Base-by-base conservation (phyloP, 2,888 invertebrate species). In the Caenorhabditis becei region DNA sequence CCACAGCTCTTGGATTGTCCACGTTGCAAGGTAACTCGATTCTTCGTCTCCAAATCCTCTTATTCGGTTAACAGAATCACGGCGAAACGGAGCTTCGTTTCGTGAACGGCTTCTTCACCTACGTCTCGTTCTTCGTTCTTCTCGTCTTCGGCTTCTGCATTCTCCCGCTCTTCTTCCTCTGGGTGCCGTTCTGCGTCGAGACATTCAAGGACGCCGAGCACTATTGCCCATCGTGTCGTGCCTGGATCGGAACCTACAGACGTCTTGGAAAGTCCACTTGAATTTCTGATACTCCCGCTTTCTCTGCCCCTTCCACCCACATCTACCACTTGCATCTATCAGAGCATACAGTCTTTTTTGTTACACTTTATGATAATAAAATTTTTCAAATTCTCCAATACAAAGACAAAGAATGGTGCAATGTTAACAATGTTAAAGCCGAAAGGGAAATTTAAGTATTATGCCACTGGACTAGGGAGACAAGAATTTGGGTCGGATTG, bases 181-280 rank as follows among this genome's bases (percentile, higher is more conserved):
- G 90, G 90, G 89, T 89, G 37, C 89, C 89, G 14, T 89, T 89
- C 77, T 88, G 85, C 58, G 85, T 89, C 23, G 87, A 86, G 35
- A 86, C 88, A n/a, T 89, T 89, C 83, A 88, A 89, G 77, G 90
- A 89, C 72, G 89, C 87, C 37, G 89, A 89, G 56, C 89, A 89
- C 77, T 84, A 88, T 51, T 90, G 90, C 69, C 70, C 86, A 41
- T 86, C 87, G 61, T 90, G 90, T 72, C 88, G 86, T 54, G 87
- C 89, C 14, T 88, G 88, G 86, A 87, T 90, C 67, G 90, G 90
- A 51, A 89, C 89, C 8, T 90, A 87, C 80, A 82, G 89, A 78
- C 81, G 90, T 70, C 82, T 90, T 47, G 90, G 90, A 61, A 89
- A 90, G 77, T 86, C 86, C 61, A 89, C 88, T n/a, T 89, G 83